Evolutionary conservation across 1,140 invertebrate species (phyloP).

Genomic region (Spodoptera litura): DNA sequence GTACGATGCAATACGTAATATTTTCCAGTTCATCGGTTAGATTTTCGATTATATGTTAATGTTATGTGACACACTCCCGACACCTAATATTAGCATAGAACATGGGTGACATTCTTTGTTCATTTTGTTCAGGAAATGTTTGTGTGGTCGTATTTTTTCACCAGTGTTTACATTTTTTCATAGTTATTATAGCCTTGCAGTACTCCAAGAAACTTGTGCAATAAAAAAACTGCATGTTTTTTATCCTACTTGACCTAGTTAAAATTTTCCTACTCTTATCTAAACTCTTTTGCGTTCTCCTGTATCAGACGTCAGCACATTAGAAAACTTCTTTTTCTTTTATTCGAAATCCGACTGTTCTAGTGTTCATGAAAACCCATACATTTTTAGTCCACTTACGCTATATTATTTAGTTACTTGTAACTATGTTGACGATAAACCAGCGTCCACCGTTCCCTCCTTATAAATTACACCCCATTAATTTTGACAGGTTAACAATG

Average conservation of each 20-base stretch:
- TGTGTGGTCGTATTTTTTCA: too few species aligned
- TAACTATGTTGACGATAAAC: neutral
- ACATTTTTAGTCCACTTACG: neutral
- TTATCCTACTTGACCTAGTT: too few species aligned
- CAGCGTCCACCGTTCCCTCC: conserved; percentile 2
- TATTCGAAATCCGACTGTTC: too few species aligned
- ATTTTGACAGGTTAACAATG: conserved; percentile 25
- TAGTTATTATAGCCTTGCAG: too few species aligned
- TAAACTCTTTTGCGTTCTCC: too few species aligned
- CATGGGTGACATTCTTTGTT: conserved; percentile 3
- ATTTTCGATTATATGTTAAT: conserved; percentile 4
- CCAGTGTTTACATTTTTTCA: too few species aligned
- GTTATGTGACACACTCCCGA: conserved; percentile 6
- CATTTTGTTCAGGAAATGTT: neutral
- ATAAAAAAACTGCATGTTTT: too few species aligned
- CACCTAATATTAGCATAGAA: too few species aligned
- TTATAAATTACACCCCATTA: conserved; percentile 33
- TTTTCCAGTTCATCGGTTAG: conserved; percentile 20
- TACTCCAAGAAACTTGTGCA: too few species aligned
- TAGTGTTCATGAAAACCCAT: neutral
- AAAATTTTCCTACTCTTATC: too few species aligned
- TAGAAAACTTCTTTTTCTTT: too few species aligned
- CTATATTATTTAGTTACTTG: neutral
- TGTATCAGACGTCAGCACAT: too few species aligned
- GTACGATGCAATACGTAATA: conserved; percentile 6